Conservation (phyloP, 2,113 vertebrate species). For the Serilophus lunatus region DNA sequence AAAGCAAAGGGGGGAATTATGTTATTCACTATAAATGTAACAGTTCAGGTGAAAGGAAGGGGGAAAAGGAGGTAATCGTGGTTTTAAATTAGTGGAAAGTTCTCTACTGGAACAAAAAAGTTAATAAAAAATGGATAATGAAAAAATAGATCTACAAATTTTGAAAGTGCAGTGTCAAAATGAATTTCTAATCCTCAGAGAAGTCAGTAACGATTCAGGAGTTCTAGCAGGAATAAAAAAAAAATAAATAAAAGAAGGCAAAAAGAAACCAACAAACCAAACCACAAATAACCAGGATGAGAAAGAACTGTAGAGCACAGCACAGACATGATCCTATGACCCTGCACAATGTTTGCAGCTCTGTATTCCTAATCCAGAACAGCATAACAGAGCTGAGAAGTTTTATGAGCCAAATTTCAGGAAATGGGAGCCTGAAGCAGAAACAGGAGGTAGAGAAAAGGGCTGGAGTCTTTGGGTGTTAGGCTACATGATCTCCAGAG, state of each 20-base stretch:
- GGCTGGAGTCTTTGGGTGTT: not conserved
- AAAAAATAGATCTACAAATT: not conserved
- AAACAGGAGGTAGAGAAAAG: not conserved
- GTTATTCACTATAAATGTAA: not conserved
- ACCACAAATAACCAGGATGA: not conserved
- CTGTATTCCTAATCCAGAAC: not conserved
- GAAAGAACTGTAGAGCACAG: rapidly evolving
- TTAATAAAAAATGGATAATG: too few relatives aligned
- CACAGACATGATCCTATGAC: not conserved
- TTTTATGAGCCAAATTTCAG: not conserved
- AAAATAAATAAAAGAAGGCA: not conserved
- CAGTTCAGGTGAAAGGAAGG: not conserved
- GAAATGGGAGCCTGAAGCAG: not conserved
- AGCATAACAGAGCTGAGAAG: not conserved
- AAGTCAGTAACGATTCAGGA: not conserved
- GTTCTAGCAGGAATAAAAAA: not conserved
- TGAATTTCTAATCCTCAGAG: not conserved
- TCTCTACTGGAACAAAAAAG: not conserved
- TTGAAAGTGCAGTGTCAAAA: not conserved
- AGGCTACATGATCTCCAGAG: not conserved
- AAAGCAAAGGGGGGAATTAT: not conserved
- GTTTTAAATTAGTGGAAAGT: not conserved
- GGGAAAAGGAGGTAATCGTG: not conserved
- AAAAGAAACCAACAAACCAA: not conserved
- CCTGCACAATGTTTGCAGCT: rapidly evolving